phyloP scores from a whole-genome alignment of 2,888 invertebrate genomes.

The Drosophila tanythrix region DNA sequence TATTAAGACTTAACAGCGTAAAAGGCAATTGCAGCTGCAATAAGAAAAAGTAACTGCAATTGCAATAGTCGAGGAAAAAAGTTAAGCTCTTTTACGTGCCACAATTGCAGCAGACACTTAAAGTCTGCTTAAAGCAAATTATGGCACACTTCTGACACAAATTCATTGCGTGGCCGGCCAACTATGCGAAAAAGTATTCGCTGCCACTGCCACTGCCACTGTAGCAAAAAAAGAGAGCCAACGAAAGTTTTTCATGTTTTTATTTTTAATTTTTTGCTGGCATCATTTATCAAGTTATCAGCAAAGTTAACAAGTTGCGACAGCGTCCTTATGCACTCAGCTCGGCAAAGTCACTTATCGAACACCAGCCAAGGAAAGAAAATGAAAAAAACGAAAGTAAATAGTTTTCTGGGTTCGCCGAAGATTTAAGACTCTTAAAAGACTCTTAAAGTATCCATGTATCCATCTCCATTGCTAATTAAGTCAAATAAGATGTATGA shows the following conservation, averaged over 20 bases:
- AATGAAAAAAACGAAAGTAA: not conserved
- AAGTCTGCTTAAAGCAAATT: slow-evolving; percentile 34
- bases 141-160: slow-evolving; percentile 32
- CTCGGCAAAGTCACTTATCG: slow-evolving; percentile 39
- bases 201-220: not conserved
- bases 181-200: slow-evolving; percentile 11
- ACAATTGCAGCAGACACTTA: slow-evolving; percentile 34
- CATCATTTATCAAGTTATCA: slow-evolving; percentile 50
- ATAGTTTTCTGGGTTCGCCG: not conserved
- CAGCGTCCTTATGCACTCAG: slow-evolving; percentile 35
- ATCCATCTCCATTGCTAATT: not conserved
- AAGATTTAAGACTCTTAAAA: not conserved
- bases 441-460: not conserved
- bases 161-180: not conserved
- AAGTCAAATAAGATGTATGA: not conserved
- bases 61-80: slow-evolving; percentile 27
- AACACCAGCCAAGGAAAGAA: not conserved
- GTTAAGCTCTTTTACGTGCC: slow-evolving; percentile 37
- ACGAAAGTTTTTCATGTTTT: slow-evolving; percentile 1
- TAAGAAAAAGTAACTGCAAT: slow-evolving; percentile 41
- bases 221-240: not conserved
- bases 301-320: slow-evolving; percentile 31
- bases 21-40: slow-evolving; percentile 43
- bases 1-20: slow-evolving; percentile 58
- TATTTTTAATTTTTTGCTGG: slow-evolving; percentile 26